Evolutionary conservation across 2,797 vertebrate species (phyloP).

Genomic region (Crossoptilon crossoptilon): DNA sequence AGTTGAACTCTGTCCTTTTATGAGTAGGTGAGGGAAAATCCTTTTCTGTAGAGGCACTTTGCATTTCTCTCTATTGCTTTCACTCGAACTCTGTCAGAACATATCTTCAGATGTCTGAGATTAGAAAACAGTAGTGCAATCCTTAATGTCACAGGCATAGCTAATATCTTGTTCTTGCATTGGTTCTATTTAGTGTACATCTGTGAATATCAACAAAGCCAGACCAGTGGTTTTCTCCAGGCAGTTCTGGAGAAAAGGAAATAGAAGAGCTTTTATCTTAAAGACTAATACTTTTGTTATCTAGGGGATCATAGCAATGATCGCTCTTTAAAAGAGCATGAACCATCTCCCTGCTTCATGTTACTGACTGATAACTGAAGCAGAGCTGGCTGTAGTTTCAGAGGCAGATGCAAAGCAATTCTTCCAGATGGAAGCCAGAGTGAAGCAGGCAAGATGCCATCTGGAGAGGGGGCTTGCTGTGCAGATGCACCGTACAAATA

Average conservation of each 20-base stretch:
- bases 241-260: background rate
- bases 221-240: background rate
- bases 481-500: conserved; percentile 52
- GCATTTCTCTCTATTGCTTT: background rate
- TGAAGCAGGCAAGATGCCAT: conserved; percentile 61
- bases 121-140: background rate
- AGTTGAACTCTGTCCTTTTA: background rate
- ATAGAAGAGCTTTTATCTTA: background rate
- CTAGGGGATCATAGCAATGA: background rate
- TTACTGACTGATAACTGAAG: conserved; percentile 42
- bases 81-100: background rate
- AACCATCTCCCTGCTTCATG: background rate
- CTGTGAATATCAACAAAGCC: background rate
- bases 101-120: background rate
- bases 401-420: conserved; percentile 62
- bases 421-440: conserved; percentile 67
- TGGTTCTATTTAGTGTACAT: background rate
- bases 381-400: conserved; percentile 37
- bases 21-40: background rate
- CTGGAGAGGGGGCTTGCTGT: conserved; percentile 49
- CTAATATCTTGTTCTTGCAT: background rate
- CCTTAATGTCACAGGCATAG: background rate
- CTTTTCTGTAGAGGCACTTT: background rate
- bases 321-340: background rate
- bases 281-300: background rate